Evolutionary conservation across 23 tunicate genomes (phyloP), one percentile per base, ranked within the genome.

Genomic region (Botrylloides violaceus): DNA sequence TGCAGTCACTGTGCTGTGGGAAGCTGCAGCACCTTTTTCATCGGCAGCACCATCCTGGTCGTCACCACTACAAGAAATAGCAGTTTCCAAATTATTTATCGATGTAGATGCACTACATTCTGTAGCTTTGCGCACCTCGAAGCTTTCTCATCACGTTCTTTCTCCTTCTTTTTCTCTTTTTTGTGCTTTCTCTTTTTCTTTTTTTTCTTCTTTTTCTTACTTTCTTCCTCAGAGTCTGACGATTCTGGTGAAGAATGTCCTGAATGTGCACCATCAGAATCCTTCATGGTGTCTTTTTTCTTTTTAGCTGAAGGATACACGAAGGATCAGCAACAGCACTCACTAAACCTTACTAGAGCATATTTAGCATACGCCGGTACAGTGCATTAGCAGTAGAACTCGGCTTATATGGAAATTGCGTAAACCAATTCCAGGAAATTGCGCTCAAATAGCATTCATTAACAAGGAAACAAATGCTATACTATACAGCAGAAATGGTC

Each of bases 191-290:
- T 76, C 36, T 87, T 87, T 4, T 71, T 78, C 59, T 80, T 85
- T 37, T 78, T 80, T 66, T 87, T 81, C 75, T 87, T 90, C 75
- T 90, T 83, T 49, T 90, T 79, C 27, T 64, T 83, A 49, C 79
- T 83, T 26, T 66, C 85, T 5, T 79, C 80, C 24, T 83, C 86
- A 21, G 83, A 78, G 7, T 75, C 78, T 60, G 78, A 76, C 3
- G 66, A 75, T 6, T 39, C 81, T n/a, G 68, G 62, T 38, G 83
- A 75, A 20, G 81, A 72, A 15, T 30, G n/a, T 1, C 35, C 84
- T 0, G 25, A 43, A 37, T 59, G 19, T 15, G 58, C 77, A 6
- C 71, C 77, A 23, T 63, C 73, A 1, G 82, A 58, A 9, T 37
- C 75, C 29, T 68, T 68, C 2, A 65, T 78, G 19, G 83, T 50